These are phyloP conservation scores for Amphibalanus amphitrite DNA, from an alignment of 1,140 invertebrate genomes.

Conservation along the genomic window DNA sequence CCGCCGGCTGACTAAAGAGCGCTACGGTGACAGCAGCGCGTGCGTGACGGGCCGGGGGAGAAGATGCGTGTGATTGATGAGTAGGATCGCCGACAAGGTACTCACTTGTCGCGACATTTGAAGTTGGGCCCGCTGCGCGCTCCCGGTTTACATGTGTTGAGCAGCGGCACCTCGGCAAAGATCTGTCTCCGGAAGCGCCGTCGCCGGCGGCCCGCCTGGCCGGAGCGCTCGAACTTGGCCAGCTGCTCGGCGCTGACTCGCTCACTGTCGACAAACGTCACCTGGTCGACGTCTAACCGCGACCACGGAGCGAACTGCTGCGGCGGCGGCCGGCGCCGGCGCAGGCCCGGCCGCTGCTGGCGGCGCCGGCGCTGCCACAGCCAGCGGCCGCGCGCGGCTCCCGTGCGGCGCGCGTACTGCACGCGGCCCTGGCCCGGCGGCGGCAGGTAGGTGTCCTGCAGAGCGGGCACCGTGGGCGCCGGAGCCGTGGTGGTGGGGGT, in stretches of 20 bases:
- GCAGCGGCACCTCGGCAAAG: neutral
- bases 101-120: neutral
- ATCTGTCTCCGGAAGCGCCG: neutral
- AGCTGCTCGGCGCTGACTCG: neutral
- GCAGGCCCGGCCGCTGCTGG: too few species aligned
- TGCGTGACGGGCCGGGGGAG: too few species aligned
- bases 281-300: neutral
- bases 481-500: neutral
- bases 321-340: too few species aligned
- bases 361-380: neutral
- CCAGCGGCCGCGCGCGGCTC: neutral
- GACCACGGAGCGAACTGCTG: neutral
- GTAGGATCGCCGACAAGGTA: neutral
- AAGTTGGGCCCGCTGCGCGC: neutral
- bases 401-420: neutral
- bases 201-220: neutral
- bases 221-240: too few species aligned
- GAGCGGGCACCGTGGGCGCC: too few species aligned
- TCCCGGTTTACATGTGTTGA: neutral
- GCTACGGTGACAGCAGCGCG: too few species aligned
- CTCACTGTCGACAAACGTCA: neutral
- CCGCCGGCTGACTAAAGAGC: neutral
- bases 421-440: too few species aligned
- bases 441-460: neutral
- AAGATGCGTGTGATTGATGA: too few species aligned